Base-by-base conservation (phyloP, 2,113 vertebrate genomes). In the Chinchilla lanigera region DNA sequence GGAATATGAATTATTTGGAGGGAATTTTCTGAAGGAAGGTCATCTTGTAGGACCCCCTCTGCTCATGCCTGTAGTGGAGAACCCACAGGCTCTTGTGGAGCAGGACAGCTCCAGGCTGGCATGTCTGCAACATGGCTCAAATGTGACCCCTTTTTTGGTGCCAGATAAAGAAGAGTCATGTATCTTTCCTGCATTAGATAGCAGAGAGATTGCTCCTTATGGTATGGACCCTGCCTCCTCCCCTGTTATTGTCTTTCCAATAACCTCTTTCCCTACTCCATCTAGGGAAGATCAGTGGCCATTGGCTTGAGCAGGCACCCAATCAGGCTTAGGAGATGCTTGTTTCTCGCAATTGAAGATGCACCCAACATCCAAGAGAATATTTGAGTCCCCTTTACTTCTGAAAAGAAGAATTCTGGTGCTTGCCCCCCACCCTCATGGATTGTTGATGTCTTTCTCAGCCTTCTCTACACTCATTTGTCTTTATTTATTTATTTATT, bases 151-250 rank as follows among this genome's bases (percentile, higher is more conserved):
- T 87, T 33, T 28, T 38, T 14, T 20, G 44, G 30, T 13, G 26
- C 54, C 52, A 44, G 8, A 16, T 33, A 52, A 67, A 81, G 11
- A 50, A 58, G 52, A 19, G 28, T 11, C 17, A 1, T 3, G 11
- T 0, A 0, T 58, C 75, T 71, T 69, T 14, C 14, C 17, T 13
- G 0, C 5, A 17, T 12, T 41, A 24, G 52, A 60, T 24, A 2
- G 24, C 10, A 30, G 41, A 10, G 44, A 41, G 44, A n/a, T 30
- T 10, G 41, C 47, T 80, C 58, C 63, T 83, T 41, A 50, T 50
- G 20, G 33, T 44, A 0, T 33, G 47, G 52, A 44, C 24, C 10
- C 47, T 10, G 0, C 52, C 82, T 19, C 14, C 17, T 69, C 52
- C 71, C 41, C 56, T 61, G 11, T 61, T 56, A 33, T 14, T 52